Base-by-base conservation (phyloP, 2,113 vertebrate genomes). In the Hystrix cristata region DNA sequence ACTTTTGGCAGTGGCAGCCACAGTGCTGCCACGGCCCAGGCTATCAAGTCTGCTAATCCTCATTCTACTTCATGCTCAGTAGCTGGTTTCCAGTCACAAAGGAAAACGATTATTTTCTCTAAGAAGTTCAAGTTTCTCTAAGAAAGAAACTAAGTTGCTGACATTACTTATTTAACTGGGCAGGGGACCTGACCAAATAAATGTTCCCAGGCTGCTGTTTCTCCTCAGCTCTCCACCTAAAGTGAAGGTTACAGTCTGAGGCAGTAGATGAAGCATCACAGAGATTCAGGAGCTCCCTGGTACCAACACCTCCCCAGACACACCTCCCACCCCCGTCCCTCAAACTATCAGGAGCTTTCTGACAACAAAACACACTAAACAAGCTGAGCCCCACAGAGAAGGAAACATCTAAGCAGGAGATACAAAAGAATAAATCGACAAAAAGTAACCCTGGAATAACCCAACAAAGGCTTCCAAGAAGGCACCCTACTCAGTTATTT, bases 361-460 rank as follows among this genome's bases (percentile, higher is more conserved):
- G 74, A 96, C n/a, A 90, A 67, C 46, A 92, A 48, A 94, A 48
- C 11, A 76, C 27, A 34, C 71, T 85, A 57, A 94, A 67, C 7
- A 82, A 85, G 57, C 4, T 78, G 34, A 60, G 55, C 93, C 72
- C 46, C 71, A 60, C 43, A 85, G 60, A 92, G 64, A 72, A 29
- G 2, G 23, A 10, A 89, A 80, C 16, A 91, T 34, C 55, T 18
- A 64, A 92, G 79, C 57, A 85, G 51, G 59, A 95, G 18, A 67
- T 86, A 85, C 53, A 83, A 82, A 88, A 27, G 51, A 85, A 87
- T 1, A 38, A 5, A 72, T 1, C 15, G 18, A 60, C 55, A 83
- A 72, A 87, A 87, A 84, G 57, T 62, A 55, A 74, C 65, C 48
- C 78, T 57, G 64, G 38, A 81, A 92, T 60, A 34, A 90, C 60